Evolutionary conservation across 2,888 invertebrate genomes (phyloP).

Genomic region (Lycia hirtaria): DNA sequence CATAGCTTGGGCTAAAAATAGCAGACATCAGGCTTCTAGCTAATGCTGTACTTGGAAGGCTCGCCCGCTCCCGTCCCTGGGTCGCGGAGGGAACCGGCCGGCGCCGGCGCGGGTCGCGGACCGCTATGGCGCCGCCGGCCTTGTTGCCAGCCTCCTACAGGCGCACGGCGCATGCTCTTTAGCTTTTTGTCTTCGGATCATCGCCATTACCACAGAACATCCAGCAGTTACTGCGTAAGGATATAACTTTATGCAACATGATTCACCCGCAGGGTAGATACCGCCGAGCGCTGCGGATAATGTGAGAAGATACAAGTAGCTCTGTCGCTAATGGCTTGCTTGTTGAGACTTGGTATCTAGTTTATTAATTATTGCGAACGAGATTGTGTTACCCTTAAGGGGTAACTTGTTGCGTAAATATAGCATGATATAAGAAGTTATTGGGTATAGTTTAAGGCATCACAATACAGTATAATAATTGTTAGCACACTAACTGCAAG

Average conservation of each 20-base stretch:
- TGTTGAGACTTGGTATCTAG: neutral
- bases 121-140: conserved; percentile 24
- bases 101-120: conserved; percentile 57
- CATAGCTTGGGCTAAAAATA: conserved; percentile 66
- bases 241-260: conserved; percentile 20
- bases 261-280: conserved; percentile 30
- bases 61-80: conserved; percentile 57
- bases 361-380: conserved; percentile 7
- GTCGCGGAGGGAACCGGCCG: conserved; percentile 55
- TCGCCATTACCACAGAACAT: conserved; percentile 17
- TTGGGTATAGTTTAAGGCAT: neutral
- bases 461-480: neutral
- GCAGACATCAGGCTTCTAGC: conserved; percentile 40
- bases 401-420: conserved; percentile 6
- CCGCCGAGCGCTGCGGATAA: neutral
- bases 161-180: conserved; percentile 15
- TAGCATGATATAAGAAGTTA: neutral
- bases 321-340: conserved; percentile 7
- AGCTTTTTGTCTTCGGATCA: conserved; percentile 41
- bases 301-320: conserved; percentile 4
- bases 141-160: conserved; percentile 2
- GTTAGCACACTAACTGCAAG: no score
- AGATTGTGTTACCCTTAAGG: conserved; percentile 8
- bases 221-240: conserved; percentile 4
- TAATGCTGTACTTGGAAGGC: conserved; percentile 69